Conservation (phyloP, 2,797 vertebrate genomes). For the Podargus strigoides region DNA sequence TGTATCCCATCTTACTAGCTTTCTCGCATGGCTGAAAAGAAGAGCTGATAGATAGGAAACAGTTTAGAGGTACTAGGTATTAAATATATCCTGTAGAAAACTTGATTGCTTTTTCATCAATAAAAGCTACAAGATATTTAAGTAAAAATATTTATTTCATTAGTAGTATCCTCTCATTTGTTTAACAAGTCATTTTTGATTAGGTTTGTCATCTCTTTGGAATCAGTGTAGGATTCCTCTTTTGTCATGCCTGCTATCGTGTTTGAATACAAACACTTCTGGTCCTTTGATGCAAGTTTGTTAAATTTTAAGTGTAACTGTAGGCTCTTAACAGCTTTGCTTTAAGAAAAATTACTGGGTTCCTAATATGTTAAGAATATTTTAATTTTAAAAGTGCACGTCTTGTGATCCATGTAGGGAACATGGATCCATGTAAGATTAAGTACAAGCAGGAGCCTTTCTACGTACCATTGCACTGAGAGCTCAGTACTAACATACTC, state of each 20-base stretch:
- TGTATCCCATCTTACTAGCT: not conserved
- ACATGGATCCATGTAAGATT: no score
- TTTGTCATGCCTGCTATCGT: not conserved
- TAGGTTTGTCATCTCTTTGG: not conserved
- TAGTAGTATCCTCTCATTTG: not conserved
- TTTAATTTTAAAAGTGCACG: not conserved
- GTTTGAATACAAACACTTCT: not conserved
- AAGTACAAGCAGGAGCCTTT: no score
- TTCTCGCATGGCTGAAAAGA: not conserved
- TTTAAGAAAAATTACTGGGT: not conserved
- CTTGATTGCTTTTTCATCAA: not conserved
- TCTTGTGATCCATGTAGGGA: conserved; percentile 23
- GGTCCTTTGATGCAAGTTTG: not conserved
- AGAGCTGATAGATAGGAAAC: not conserved
- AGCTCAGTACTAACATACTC: no score
- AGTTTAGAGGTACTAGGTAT: not conserved
- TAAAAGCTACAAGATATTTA: not conserved
- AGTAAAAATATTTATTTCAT: not conserved
- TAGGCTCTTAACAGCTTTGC: not conserved
- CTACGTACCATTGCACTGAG: no score
- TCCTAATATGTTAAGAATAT: not conserved
- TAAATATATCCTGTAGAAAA: not conserved
- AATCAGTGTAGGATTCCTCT: not conserved
- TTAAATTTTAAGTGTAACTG: not conserved
- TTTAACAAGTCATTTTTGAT: not conserved